Evolutionary conservation across 2,888 invertebrate species (phyloP), one percentile per base, ranked within the genome.

Genomic region (Helobdella robusta): DNA sequence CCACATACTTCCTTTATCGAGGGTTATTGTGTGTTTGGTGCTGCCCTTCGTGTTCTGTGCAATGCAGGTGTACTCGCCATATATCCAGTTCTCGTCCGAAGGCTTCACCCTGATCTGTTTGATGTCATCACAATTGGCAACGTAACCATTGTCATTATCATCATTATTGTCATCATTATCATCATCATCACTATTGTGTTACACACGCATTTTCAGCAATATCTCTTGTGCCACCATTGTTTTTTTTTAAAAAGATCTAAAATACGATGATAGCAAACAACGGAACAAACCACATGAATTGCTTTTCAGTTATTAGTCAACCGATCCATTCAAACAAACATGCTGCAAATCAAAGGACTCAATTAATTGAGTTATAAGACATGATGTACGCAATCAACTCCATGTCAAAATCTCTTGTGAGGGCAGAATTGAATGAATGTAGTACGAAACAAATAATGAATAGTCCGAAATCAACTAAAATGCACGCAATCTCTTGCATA

Each of bases 31-130:
- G 32, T 60, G 58, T 6, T 65, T 54, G n/a, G 46, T 59, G 5
- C 25, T 8, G 5, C 70, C 70, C 18, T 66, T 59, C 20, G 50
- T 32, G 65, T 70, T 70, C 32, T 50, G 59, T n/a, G 70, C 67
- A 8, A 25, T 46, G 59, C 70, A 70, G 25, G 32, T 56, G 65
- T 70, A 70, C n/a, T 65, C 65, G 34, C 68, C 68, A 35, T 65
- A 70, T 34, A 70, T 68, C 70, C 70, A 70, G n/a, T 56, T 62
- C 28, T 68, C 56, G 54, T 69, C 69, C 11, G 59, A 64, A 32
- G 68, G 68, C 8, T 64, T 60, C 2, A 68, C 61, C 32, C 54
- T 40, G 15, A 68, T 66, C 63, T 68, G 54, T n/a, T 11, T n/a
- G 23, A 58, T 28, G 30, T 32, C 23, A 20, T 3, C 30, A 58